Conservation (phyloP, 2,797 vertebrate genomes). For the Micropoecilia bifurca region DNA sequence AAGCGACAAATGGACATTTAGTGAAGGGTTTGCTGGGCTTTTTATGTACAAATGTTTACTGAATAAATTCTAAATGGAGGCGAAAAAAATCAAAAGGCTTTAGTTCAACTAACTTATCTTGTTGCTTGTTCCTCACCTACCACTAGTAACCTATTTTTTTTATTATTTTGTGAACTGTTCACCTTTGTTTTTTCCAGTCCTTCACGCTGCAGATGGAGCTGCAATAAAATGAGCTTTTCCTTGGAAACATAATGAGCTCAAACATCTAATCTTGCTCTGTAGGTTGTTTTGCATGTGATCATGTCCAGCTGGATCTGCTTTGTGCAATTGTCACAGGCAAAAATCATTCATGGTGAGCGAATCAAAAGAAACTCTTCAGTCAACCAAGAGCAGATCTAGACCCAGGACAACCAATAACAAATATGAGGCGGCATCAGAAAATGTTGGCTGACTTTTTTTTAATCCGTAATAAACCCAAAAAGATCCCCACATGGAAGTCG, state of each 20-base stretch:
- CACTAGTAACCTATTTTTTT: not conserved
- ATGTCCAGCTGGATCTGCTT: not conserved
- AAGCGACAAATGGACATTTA: not conserved
- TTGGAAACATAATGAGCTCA: not conserved
- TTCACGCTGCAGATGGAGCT: not conserved
- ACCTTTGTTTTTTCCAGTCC: not conserved
- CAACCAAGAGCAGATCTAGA: not conserved
- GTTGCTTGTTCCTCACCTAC: not conserved
- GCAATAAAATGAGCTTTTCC: not conserved
- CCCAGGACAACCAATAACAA: not conserved
- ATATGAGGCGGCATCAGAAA: not conserved
- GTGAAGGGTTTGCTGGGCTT: not conserved
- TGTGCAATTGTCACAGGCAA: not conserved
- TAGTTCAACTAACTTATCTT: not conserved
- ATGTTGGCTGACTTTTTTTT: not conserved
- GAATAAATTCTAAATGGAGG: not conserved
- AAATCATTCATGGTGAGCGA: not conserved
- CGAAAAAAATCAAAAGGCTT: not conserved
- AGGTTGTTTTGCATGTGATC: not conserved
- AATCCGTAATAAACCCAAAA: not conserved
- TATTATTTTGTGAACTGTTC: not conserved
- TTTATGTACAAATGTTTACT: not conserved
- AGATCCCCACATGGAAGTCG: not conserved
- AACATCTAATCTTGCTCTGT: not conserved
- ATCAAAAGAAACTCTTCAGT: not conserved